A percentile compares a stretch with the other conserved stretches of the same genome.
These are phyloP conservation scores for Brachyhypopomus occidentalis DNA, from an alignment of 2,113 vertebrate species.

Conservation along the genomic window DNA sequence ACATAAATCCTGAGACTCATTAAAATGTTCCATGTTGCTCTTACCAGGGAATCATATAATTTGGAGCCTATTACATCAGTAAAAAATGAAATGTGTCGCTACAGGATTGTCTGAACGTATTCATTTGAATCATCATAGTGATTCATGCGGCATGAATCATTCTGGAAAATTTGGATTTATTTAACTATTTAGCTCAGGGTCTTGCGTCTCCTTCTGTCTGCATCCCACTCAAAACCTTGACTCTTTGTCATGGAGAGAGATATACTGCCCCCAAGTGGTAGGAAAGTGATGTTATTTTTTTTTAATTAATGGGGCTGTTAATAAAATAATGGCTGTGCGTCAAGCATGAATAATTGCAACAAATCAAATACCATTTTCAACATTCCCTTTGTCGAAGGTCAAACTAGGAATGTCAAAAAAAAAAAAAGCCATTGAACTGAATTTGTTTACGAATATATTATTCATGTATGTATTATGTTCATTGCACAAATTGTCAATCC, in stretches of 20 bases:
- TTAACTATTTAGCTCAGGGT: neutral
- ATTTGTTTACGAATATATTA: too few relatives aligned
- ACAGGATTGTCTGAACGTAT: neutral
- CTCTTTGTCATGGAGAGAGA: neutral
- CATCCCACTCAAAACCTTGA: neutral
- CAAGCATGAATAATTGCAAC: too few relatives aligned
- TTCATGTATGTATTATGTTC: too few relatives aligned
- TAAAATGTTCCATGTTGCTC: neutral
- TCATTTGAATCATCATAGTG: neutral
- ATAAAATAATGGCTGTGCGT: too few relatives aligned
- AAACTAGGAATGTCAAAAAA: too few relatives aligned
- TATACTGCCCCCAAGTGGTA: conserved; percentile 30
- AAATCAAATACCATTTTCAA: too few relatives aligned
- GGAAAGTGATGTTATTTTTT: neutral
- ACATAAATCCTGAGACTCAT: neutral
- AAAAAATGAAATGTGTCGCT: neutral
- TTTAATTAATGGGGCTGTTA: neutral
- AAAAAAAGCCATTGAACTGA: too few relatives aligned
- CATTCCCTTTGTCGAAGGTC: too few relatives aligned
- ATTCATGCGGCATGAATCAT: conserved; percentile 11
- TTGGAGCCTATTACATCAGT: neutral
- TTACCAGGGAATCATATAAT: neutral
- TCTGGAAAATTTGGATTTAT: neutral
- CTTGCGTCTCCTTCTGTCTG: neutral
- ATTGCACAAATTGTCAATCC: too few relatives aligned